These are phyloP conservation scores for Steinernema carpocapsae DNA, from an alignment of 2,888 invertebrate species.

Conservation along the genomic window DNA sequence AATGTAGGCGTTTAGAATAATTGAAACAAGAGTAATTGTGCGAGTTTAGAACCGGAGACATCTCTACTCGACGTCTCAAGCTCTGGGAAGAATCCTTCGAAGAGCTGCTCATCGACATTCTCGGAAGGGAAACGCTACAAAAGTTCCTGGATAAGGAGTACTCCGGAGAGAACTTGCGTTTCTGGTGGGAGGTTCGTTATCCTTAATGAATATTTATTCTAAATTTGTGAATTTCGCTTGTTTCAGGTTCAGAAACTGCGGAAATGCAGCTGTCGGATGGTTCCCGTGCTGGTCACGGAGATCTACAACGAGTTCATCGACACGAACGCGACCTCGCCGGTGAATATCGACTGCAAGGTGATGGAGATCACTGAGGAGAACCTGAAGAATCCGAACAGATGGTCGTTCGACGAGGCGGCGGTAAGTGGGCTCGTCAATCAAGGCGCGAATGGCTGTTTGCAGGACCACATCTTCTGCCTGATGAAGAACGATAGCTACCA, in stretches of 20 bases:
- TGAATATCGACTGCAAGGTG: conserved; percentile 93
- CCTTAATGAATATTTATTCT: neutral
- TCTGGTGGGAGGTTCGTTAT: conserved; percentile 66
- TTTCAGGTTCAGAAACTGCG: conserved; percentile 80
- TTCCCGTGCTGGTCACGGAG: conserved; percentile 81
- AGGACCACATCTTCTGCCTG: conserved; percentile 97
- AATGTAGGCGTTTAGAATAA: conserved; percentile 75
- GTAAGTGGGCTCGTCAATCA: conserved; percentile 73
- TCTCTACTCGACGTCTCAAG: conserved; percentile 88
- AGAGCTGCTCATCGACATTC: conserved; percentile 88
- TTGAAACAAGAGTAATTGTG: neutral
- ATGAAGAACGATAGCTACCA: conserved; percentile 99
- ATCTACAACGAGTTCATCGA: conserved; percentile 82
- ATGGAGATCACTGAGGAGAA: conserved; percentile 83
- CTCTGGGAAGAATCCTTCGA: conserved; percentile 96
- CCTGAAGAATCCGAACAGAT: conserved; percentile 83
- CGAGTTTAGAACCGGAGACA: conserved; percentile 76
- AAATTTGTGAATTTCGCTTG: no score
- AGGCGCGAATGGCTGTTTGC: conserved; percentile 58
- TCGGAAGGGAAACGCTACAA: conserved; percentile 93
- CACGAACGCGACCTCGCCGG: conserved; percentile 90
- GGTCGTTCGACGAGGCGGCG: conserved; percentile 96
- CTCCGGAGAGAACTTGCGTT: conserved; percentile 97
- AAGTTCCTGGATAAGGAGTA: conserved; percentile 96
- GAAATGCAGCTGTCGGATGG: conserved; percentile 83